phyloP scores from a whole-genome alignment of 2,113 vertebrate genomes.

The Phylloscopus trochiloides region DNA sequence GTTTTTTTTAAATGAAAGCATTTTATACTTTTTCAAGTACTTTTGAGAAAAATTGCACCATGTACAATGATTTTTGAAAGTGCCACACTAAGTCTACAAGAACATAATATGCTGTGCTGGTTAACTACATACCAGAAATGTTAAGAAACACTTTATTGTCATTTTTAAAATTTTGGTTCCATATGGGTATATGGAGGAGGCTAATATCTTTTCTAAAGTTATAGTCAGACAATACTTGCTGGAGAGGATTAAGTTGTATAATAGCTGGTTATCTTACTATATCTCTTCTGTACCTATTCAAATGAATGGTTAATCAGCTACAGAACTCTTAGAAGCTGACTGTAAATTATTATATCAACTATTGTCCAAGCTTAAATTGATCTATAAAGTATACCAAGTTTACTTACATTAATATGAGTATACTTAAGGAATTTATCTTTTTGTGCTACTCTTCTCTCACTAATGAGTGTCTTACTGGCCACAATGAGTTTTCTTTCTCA shows the following conservation, averaged over 20 bases:
- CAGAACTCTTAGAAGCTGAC: neutral
- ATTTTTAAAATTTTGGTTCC: neutral
- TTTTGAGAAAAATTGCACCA: neutral
- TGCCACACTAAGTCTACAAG: neutral
- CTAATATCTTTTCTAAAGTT: neutral
- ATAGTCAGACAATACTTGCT: neutral
- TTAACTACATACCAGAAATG: neutral
- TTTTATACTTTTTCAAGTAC: neutral
- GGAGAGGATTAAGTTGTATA: neutral
- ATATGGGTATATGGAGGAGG: neutral
- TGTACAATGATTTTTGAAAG: neutral
- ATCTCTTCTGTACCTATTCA: neutral
- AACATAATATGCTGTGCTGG: neutral
- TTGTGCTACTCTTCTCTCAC: neutral
- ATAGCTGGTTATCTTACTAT: neutral
- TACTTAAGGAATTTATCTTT: neutral
- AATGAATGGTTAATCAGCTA: neutral
- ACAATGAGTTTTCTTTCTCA: neutral
- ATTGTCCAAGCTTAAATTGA: neutral
- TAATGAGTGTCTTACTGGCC: neutral
- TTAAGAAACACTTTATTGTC: neutral
- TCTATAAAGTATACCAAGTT: neutral
- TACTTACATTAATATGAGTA: neutral
- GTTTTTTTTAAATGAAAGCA: neutral
- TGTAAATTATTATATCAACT: neutral